Base-by-base conservation (phyloP, 1,140 invertebrate genomes). In the Saxidomus purpurata region DNA sequence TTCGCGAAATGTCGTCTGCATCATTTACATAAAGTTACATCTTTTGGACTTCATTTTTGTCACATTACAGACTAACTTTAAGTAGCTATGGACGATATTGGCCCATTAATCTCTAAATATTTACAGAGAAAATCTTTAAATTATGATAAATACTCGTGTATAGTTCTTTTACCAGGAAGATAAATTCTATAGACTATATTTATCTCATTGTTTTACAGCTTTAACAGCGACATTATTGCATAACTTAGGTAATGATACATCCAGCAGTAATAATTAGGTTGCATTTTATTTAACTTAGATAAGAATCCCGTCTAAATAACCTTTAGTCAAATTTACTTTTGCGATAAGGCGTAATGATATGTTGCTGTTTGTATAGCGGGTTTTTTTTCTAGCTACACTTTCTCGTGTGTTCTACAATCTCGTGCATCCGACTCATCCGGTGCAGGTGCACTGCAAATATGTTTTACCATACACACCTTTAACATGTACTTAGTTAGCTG, bases 111-210 rank as follows among this genome's bases (percentile, higher is more conserved):
- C 74, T 49, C 47, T 13, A 31, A 13, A 38, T 71, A 71, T 71
- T 71, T 71, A 43, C 38, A 71, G 28, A 40, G 40, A 52, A 47
- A 77, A 77, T 77, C 74, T 77, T 77, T 52, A 77, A 77, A 52
- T 77, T 77, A 49, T 77, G 47, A 77, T 77, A 77, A 77, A 77
- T 77, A 52, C 47, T 49, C 40, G 47, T 77, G 43, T 52, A 77
- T 77, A 25, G 47, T 36, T 49, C 15, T 17, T 77, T 77, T 49
- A 77, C 74, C 74, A 52, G 74, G 74, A 77, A 49, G 74, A 77
- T 77, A 49, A 77, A 28, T 49, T 17, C 40, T 47, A 25, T 77
- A 11, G 43, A 49, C 22, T 31, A 11, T 49, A 31, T 77, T 77
- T 77, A 77, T 77, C 74, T 47, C 25, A 47, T 77, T 77, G 74